A percentile compares a stretch with the other conserved stretches of the same genome.
Evolutionary conservation across 2,888 invertebrate genomes (phyloP).

Genomic region (Idaea straminata): DNA sequence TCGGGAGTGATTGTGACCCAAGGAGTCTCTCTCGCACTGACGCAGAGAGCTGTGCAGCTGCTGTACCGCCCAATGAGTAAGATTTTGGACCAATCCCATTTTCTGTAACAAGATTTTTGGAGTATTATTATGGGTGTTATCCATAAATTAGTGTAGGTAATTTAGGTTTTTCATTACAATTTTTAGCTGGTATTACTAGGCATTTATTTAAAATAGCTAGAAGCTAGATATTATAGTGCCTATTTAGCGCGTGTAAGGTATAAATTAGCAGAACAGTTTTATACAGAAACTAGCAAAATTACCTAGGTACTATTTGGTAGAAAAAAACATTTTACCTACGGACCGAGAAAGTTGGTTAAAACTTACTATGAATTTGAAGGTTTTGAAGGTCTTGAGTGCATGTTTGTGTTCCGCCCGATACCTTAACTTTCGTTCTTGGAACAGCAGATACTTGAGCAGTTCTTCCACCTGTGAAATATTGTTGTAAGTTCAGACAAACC

Average conservation of each 20-base stretch:
- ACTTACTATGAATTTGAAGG: conserved; percentile 84
- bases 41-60: conserved; percentile 92
- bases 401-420: conserved; percentile 94
- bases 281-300: neutral
- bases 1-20: conserved; percentile 93
- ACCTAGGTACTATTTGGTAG: neutral
- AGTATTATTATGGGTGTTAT: too few species aligned
- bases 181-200: too few species aligned
- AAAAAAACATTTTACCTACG: too few species aligned
- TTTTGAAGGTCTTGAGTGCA: conserved; percentile 89
- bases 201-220: too few species aligned
- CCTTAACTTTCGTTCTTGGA: conserved; percentile 92
- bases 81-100: conserved; percentile 90
- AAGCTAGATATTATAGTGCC: too few species aligned
- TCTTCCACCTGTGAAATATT: conserved; percentile 64
- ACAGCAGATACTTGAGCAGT: conserved; percentile 93
- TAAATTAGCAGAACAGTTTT: neutral
- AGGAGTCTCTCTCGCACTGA: conserved; percentile 91
- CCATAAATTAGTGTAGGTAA: too few species aligned
- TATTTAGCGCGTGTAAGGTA: too few species aligned
- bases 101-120: conserved; percentile 64
- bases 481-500: too few species aligned
- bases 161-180: too few species aligned
- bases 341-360: conserved; percentile 16
- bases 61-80: conserved; percentile 90